Conservation (phyloP, 1,140 invertebrate species). For the Philotrypesis tridentata region DNA sequence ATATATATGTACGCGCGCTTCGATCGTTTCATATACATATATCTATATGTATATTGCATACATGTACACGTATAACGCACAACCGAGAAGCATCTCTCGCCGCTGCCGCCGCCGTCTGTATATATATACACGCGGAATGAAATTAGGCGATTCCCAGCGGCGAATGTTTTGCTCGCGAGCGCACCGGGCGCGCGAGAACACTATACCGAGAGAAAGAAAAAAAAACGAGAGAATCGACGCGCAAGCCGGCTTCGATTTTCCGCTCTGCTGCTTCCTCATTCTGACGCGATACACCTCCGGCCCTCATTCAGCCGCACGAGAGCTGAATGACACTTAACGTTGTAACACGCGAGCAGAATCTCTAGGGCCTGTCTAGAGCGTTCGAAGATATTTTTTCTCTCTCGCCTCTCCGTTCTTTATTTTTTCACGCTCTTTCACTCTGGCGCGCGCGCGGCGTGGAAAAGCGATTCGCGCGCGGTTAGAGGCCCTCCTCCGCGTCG, state of each 20-base stretch:
- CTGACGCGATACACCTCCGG: neutral
- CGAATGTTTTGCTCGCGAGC: too few species aligned
- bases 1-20: neutral
- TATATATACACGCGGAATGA: too few species aligned
- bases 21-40: neutral
- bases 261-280: slow-evolving; percentile 22
- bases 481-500: too few species aligned
- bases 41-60: too few species aligned
- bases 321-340: slow-evolving; percentile 29
- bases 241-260: slow-evolving; percentile 33
- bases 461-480: too few species aligned
- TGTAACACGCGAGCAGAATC: slow-evolving; percentile 21
- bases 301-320: neutral
- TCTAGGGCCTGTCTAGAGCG: slow-evolving; percentile 40
- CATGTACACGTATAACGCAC: too few species aligned
- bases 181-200: too few species aligned
- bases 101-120: too few species aligned
- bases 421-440: neutral
- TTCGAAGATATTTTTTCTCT: neutral
- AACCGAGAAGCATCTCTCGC: too few species aligned
- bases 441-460: too few species aligned
- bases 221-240: too few species aligned
- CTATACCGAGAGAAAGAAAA: neutral
- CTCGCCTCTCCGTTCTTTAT: neutral
- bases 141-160: neutral